Base-by-base conservation (phyloP, 2,888 invertebrate genomes). In the Oligia fasciuncula region DNA sequence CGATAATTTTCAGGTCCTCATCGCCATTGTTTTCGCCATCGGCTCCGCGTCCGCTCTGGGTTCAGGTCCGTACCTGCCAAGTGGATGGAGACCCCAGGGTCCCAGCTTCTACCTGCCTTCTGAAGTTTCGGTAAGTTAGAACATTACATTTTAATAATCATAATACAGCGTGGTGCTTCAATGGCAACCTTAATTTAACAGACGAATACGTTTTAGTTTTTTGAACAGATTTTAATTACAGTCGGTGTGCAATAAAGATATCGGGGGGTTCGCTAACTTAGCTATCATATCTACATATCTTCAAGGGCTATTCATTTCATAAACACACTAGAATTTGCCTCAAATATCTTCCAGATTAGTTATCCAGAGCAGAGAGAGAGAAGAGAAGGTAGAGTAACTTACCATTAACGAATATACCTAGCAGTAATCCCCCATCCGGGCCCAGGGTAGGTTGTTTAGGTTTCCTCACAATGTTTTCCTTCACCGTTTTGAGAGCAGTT, bases 51-150 rank as follows among this genome's bases (percentile, higher is more conserved):
- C 94, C 4, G 95, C 94, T 5, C 83, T 90, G 5, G 94, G 95
- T 0, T 96, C 96, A 1, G 96, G 96, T 17, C 96, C 96, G 0
- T 97, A 97, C 83, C 90, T 95, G 40, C 96, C 96, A 0, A 96
- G 96, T 81, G 96, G 96, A 6, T 96, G 96, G 96, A 95, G 89
- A 73, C 96, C 96, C 0, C 84, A 93, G 0, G 96, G 96, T 5
- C 96, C 96, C 0, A 93, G 95, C 0, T 97, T 97, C 88, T 93
- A 88, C 69, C 87, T 97, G 11, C 96, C 96, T 1, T 92, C 94
- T 0, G 96, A 96, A 90, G 89, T 90, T 29, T 87, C 93, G 91
- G 96, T 96, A 90, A 84, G 85, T 57, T 14, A 13, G 6, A 5
- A 29, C 9, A 66, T 23, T 40, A 62, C 13, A 62, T 60, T n/a